Conservation (phyloP, 2,113 vertebrate genomes). For the Barnardius zonarius region DNA sequence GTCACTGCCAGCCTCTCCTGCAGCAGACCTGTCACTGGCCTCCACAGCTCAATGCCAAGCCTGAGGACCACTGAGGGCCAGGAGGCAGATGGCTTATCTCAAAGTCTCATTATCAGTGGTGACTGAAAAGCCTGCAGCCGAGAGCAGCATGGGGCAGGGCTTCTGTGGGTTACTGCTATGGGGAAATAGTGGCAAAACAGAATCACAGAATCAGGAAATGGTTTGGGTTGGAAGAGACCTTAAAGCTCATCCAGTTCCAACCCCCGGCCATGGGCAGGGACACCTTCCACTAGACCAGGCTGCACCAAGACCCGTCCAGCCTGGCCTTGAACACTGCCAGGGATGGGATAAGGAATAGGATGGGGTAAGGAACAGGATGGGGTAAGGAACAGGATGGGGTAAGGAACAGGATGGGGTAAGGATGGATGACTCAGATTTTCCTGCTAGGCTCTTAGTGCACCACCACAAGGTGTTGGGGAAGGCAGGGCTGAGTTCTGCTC, state of each 20-base stretch:
- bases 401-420: neutral
- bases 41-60: neutral
- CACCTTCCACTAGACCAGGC: neutral
- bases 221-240: neutral
- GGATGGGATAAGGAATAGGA: neutral
- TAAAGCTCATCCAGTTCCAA: neutral
- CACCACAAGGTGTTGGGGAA: neutral
- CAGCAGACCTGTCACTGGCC: slow-evolving; percentile 30
- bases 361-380: neutral
- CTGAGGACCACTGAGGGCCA: slow-evolving; percentile 6
- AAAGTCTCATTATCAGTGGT: slow-evolving; percentile 41
- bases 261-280: neutral
- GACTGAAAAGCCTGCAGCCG: neutral
- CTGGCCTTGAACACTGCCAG: neutral
- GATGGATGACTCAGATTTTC: neutral
- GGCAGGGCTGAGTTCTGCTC: neutral
- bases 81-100: slow-evolving; percentile 70
- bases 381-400: neutral
- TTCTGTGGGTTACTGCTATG: neutral
- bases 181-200: neutral
- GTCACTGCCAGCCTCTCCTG: slow-evolving; percentile 12
- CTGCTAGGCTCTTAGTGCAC: neutral
- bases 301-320: neutral
- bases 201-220: neutral
- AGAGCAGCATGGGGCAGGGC: neutral